A percentile compares a stretch with the other conserved stretches of the same genome.
Conservation (phyloP, 2,888 invertebrate genomes). For the Lathronympha strigana region DNA sequence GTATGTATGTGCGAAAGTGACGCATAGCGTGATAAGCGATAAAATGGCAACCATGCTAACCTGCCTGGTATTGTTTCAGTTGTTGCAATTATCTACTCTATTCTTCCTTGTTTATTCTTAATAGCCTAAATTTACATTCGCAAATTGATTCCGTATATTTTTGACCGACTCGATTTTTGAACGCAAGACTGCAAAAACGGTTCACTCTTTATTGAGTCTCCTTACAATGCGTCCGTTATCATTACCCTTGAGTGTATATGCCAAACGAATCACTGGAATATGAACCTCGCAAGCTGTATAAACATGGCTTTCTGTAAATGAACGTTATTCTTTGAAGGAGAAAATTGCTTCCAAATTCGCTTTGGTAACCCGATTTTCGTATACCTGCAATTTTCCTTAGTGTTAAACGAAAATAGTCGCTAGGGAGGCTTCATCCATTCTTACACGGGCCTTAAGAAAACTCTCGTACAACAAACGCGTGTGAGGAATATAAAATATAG, state of each 20-base stretch:
- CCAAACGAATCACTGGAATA: neutral
- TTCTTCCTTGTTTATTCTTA: too few species aligned
- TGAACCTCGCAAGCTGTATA: constrained; percentile 44
- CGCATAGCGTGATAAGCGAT: too few species aligned
- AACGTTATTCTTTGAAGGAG: constrained; percentile 66
- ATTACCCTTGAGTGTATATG: neutral
- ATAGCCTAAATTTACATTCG: too few species aligned
- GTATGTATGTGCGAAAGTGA: too few species aligned
- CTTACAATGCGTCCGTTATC: neutral
- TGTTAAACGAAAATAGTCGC: constrained; percentile 67
- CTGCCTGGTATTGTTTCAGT: too few species aligned
- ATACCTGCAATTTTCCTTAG: constrained; percentile 69
- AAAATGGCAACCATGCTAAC: too few species aligned
- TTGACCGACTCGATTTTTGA: too few species aligned
- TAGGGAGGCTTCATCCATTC: constrained; percentile 58
- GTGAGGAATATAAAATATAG: constrained; percentile 3
- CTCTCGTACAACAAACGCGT: constrained; percentile 22
- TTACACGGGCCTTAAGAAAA: constrained; percentile 49
- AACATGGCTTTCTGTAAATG: constrained; percentile 47
- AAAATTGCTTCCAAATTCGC: constrained; percentile 78
- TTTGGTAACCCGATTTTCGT: constrained; percentile 74
- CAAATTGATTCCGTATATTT: too few species aligned
- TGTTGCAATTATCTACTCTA: too few species aligned
- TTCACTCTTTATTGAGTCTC: neutral
- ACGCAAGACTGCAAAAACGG: too few species aligned